phyloP scores from a whole-genome alignment of 2,797 vertebrate species.

The Luscinia megarhynchos region DNA sequence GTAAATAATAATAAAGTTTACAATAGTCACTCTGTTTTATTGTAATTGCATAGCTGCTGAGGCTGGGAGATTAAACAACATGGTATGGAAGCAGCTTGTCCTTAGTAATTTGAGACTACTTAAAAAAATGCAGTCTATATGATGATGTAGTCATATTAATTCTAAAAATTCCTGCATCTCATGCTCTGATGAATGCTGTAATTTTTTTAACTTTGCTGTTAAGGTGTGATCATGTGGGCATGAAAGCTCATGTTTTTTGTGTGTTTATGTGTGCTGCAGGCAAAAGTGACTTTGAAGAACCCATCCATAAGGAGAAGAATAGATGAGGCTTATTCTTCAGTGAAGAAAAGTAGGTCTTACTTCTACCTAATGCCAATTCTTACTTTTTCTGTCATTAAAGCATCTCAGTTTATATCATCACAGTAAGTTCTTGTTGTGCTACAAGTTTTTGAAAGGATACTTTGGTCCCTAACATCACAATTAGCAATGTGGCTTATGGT shows the following conservation, averaged over 20 bases:
- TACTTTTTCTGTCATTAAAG: neutral
- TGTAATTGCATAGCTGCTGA: neutral
- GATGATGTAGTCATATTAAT: neutral
- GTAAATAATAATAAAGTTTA: slow-evolving; percentile 23
- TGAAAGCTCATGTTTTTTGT: neutral
- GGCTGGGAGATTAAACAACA: neutral
- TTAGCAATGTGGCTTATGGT: neutral
- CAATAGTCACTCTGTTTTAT: neutral
- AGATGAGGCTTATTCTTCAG: slow-evolving; percentile 83
- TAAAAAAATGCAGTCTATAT: neutral
- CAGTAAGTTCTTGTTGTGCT: neutral
- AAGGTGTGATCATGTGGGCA: neutral
- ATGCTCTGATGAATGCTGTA: neutral
- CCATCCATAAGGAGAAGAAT: slow-evolving; percentile 88
- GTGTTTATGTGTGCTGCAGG: slow-evolving; percentile 78
- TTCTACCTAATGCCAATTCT: neutral
- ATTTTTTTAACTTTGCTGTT: neutral
- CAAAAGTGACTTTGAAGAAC: slow-evolving; percentile 92
- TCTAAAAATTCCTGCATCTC: slow-evolving; percentile 1
- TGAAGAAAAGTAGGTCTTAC: slow-evolving; percentile 85
- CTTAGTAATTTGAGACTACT: neutral
- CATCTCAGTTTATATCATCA: neutral
- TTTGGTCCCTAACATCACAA: neutral
- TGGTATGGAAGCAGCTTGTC: neutral
- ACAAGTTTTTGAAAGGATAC: neutral